Conservation (phyloP, 2,888 invertebrate species). For the Ceriagrion tenellum region DNA sequence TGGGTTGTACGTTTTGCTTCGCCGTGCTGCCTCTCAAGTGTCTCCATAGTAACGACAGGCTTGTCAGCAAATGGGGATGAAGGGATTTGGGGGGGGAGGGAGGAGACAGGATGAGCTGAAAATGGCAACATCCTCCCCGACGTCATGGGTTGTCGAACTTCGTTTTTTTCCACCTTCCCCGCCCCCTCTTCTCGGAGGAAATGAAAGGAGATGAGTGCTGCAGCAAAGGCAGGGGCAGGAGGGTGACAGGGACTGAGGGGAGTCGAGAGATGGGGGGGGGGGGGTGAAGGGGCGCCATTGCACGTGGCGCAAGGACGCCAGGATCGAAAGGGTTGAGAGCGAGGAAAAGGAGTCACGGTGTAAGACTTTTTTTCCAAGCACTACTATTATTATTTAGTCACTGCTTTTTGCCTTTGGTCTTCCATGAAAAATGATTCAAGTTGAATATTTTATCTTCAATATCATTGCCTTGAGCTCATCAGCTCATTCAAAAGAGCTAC, state of each 20-base stretch:
- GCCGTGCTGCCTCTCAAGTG: background rate
- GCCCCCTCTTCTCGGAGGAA: background rate
- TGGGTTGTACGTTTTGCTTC: background rate
- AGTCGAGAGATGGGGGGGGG: background rate
- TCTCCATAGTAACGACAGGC: constrained; percentile 13
- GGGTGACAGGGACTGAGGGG: background rate
- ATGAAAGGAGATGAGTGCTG: constrained; percentile 12
- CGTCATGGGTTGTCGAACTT: constrained; percentile 39
- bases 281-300: background rate
- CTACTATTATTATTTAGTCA: background rate
- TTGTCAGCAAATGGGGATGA: background rate
- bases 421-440: background rate
- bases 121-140: constrained; percentile 22
- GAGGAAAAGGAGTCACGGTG: background rate
- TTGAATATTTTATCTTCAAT: too few species aligned
- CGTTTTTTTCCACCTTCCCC: background rate
- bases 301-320: background rate
- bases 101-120: background rate
- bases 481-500: too few species aligned
- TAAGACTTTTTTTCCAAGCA: background rate
- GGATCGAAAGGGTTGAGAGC: background rate
- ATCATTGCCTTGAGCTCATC: too few species aligned
- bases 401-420: background rate
- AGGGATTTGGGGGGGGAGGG: background rate
- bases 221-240: background rate